Base-by-base conservation (phyloP, 2,888 invertebrate species). In the Apoda limacodes region DNA sequence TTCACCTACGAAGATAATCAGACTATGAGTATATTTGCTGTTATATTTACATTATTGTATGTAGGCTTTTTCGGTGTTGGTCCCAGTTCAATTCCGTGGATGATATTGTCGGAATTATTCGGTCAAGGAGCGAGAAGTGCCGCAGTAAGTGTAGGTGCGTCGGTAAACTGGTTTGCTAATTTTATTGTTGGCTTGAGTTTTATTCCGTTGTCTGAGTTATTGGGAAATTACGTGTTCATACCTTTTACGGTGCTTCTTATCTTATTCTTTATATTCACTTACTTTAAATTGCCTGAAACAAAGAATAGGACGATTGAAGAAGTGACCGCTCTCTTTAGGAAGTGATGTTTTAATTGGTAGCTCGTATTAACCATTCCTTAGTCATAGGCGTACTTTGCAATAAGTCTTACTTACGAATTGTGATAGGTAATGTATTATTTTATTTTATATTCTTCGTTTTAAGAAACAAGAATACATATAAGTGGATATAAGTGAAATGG, bases 11-110 rank as follows among this genome's bases (percentile, higher is more conserved):
- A 66, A 34, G 46, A 61, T 28, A 78, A 71, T 37, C 50, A 48
- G 9, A 72, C 72, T 6, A 81, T 81, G 82, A 76, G 74, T 31
- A 42, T 70, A 29, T 78, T 82, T 35, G 71, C 82, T 22, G 76
- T 82, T 6, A 62, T 81, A 23, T 82, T 82, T 43, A 81, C 81
- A 2, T 55, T 81, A 44, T 37, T 74, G 31, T 82, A 81, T 48
- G 80, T 80, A n/a, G 80, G 61, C 3, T 80, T 62, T 60, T 82
- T 82, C 42, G 82, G 81, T 2, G 68, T 82, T 5, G 82, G 82
- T 2, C 82, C 82, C 1, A 81, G 81, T 35, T 82, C 82, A 1
- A 82, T 82, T 22, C 82, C 82, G 12, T 82, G 82, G 82, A 82
- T 82, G 76, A 75, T 82, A 19, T 42, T 82, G 37, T 80, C 82